Base-by-base conservation (phyloP, 2,113 vertebrate genomes). In the Epinephelus moara region DNA sequence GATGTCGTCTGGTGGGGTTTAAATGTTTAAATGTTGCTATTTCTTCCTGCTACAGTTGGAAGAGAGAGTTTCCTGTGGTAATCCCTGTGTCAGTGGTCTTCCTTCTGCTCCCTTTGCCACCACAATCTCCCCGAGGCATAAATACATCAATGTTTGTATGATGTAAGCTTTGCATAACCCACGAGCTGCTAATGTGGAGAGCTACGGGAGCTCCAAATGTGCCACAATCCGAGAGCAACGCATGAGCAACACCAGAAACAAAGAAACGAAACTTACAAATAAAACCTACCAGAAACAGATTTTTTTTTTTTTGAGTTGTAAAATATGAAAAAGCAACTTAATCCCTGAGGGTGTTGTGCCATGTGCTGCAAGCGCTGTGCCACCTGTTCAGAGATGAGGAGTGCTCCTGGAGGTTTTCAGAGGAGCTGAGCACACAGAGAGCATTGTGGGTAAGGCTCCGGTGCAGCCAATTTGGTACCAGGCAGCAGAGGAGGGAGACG, bases 1-100 rank as follows among this genome's bases (percentile, higher is more conserved):
- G 82, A 70, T 66, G 85, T 87, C 64, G 66, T 86, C 88, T 90
- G 82, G 71, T 74, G 70, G 74, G 75, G 50, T 89, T 89, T 93
- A 89, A 93, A 94, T 94, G 81, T 93, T 94, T 92, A 89, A 93
- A 85, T 80, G 82, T 68, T 88, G 80, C 89, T 89, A 89, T 91
- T 93, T 91, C 79, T 91, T 69, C 11, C 86, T 47, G 79, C 68
- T 13, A 17, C 76, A 80, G 70, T 19, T 15, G 78, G 86, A 79
- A 70, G 68, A 61, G 15, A 62, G 42, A 33, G 68, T 82, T 89
- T 92, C 88, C 88, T 76, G 82, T 67, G 73, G 63, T 85, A 80
- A 89, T 86, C 78, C 74, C 60, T 66, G 75, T 67, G 82, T 73
- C 78, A 64, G 75, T 78, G 85, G 84, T 71, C 75, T 62, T 77